Evolutionary conservation across 1,140 invertebrate genomes (phyloP).

Genomic region (Drosophila tsacasi): DNA sequence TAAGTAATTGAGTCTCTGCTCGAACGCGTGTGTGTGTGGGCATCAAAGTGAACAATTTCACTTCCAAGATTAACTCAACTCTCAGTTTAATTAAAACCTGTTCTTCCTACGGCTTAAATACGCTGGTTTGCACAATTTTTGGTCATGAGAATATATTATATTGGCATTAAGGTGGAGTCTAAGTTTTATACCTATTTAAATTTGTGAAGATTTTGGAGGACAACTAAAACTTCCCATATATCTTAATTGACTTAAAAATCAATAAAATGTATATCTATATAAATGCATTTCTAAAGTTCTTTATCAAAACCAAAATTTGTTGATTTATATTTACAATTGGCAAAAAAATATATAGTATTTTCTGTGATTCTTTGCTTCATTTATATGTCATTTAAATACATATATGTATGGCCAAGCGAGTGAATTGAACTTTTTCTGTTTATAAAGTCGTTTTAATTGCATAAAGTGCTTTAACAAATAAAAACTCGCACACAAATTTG

Average conservation of each 20-base stretch:
- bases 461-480: not conserved
- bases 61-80: conserved; percentile 17
- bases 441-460: not conserved
- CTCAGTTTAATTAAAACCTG: conserved; percentile 37
- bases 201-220: not conserved
- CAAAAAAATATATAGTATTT: not conserved
- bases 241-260: not conserved
- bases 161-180: not conserved
- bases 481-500: not conserved
- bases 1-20: conserved; percentile 36
- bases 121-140: not conserved
- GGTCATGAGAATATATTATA: not conserved
- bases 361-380: not conserved
- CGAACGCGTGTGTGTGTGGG: conserved; percentile 9
- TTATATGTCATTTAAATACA: not conserved
- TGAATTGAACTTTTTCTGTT: not conserved
- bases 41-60: conserved; percentile 29
- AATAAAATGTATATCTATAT: not conserved
- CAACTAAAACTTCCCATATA: not conserved
- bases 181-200: not conserved
- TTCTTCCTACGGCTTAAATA: conserved; percentile 5
- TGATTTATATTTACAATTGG: not conserved
- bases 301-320: not conserved
- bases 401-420: no score
- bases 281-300: not conserved